These are phyloP conservation scores for Formica aserva DNA, from an alignment of 2,888 invertebrate genomes.

Conservation along the genomic window DNA sequence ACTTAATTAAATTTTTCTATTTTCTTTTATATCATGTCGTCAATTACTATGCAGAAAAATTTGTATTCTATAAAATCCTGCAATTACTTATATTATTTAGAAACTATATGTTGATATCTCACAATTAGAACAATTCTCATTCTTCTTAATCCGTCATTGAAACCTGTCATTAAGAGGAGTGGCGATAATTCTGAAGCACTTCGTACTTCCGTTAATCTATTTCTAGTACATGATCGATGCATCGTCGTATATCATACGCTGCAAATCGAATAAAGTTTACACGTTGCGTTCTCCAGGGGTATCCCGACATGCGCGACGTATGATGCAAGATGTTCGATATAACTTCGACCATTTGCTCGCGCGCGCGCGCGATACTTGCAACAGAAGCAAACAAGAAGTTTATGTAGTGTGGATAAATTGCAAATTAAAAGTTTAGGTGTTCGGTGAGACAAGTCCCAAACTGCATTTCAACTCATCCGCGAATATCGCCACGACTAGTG, in stretches of 20 bases:
- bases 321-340: neutral
- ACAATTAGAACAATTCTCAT: neutral
- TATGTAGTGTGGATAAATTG: neutral
- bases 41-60: neutral
- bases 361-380: neutral
- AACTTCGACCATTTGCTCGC: constrained; percentile 1
- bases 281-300: constrained; percentile 20
- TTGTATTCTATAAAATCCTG: neutral
- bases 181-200: constrained; percentile 21
- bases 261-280: constrained; percentile 50
- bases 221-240: constrained; percentile 42
- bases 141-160: constrained; percentile 3
- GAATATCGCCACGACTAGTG: neutral
- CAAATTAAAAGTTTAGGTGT: constrained; percentile 12
- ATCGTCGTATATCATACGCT: constrained; percentile 41
- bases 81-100: neutral
- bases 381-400: constrained; percentile 8
- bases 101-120: neutral
- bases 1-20: neutral
- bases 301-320: constrained; percentile 16
- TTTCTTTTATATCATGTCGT: neutral
- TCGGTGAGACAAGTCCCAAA: neutral
- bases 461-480: neutral
- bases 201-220: constrained; percentile 45
- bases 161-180: constrained; percentile 21